Conservation (phyloP, 2,888 invertebrate species). For the Ceramica pisi region DNA sequence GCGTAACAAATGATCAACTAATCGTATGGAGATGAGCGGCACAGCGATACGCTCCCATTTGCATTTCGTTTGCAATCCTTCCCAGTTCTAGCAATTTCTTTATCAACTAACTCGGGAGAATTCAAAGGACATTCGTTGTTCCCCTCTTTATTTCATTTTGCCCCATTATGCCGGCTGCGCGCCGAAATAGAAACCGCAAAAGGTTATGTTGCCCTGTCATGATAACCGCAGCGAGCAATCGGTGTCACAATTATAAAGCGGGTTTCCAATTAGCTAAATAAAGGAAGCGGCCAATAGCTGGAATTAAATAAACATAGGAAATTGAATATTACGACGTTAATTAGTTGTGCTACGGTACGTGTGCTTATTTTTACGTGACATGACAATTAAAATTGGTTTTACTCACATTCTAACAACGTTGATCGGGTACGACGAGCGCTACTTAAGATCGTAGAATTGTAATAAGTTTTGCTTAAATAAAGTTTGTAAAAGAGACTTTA, state of each 20-base stretch:
- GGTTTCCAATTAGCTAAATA: constrained; percentile 59
- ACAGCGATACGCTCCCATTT: constrained; percentile 60
- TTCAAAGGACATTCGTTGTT: constrained; percentile 39
- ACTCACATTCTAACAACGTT: constrained; percentile 6
- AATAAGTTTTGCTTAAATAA: neutral
- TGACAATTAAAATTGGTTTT: constrained; percentile 42
- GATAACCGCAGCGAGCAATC: constrained; percentile 57
- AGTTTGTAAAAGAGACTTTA: constrained; percentile 1
- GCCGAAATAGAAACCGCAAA: constrained; percentile 63
- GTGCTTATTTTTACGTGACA: constrained; percentile 7
- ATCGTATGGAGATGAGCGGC: constrained; percentile 67
- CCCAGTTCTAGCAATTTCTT: constrained; percentile 52
- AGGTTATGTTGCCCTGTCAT: constrained; percentile 61
- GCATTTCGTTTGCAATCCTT: constrained; percentile 56
- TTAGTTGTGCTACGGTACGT: constrained; percentile 12
- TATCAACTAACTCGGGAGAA: constrained; percentile 56
- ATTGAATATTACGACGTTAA: constrained; percentile 37
- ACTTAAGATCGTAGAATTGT: constrained; percentile 13
- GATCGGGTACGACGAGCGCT: neutral
- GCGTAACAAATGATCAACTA: constrained; percentile 66
- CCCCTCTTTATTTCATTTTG: constrained; percentile 56
- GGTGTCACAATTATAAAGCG: constrained; percentile 59
- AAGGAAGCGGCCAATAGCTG: constrained; percentile 51
- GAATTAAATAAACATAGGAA: constrained; percentile 48
- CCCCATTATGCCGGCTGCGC: constrained; percentile 52